These are phyloP conservation scores for Bombus ignitus DNA, from an alignment of 1,140 invertebrate genomes.

Conservation along the genomic window DNA sequence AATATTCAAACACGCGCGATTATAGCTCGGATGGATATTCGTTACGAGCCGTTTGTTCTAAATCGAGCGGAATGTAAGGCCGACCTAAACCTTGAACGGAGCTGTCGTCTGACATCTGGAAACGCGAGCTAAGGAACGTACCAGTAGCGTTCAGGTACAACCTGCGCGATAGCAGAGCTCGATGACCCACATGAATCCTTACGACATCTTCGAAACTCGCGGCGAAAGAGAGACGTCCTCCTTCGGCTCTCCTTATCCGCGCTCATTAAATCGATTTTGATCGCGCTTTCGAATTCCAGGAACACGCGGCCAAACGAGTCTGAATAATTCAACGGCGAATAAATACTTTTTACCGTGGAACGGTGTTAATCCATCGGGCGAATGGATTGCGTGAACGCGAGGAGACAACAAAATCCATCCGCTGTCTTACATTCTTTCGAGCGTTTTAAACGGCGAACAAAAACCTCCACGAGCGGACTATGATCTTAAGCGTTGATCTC, in stretches of 20 bases:
- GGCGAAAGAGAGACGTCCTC: slow-evolving; percentile 13
- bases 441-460: not conserved
- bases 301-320: slow-evolving; percentile 20
- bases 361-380: not conserved
- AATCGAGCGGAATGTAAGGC: not conserved
- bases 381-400: not conserved
- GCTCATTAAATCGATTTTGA: slow-evolving; percentile 35
- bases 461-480: not conserved
- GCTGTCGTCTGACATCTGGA: not conserved
- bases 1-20: rapidly evolving
- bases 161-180: not conserved
- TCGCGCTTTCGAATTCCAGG: slow-evolving; percentile 29
- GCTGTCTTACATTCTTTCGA: not conserved
- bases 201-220: slow-evolving; percentile 1
- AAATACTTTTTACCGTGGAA: slow-evolving; percentile 19
- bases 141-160: not conserved
- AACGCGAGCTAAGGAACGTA: not conserved
- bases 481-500: not conserved
- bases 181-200: slow-evolving; percentile 17
- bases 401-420: not conserved
- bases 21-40: no score
- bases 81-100: not conserved
- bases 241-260: slow-evolving; percentile 15
- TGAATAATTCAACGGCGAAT: slow-evolving; percentile 30
- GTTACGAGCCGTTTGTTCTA: not conserved